Evolutionary conservation across 2,113 vertebrate species (phyloP), one percentile per base, ranked within the genome.

Genomic region (Phaethon lepturus): DNA sequence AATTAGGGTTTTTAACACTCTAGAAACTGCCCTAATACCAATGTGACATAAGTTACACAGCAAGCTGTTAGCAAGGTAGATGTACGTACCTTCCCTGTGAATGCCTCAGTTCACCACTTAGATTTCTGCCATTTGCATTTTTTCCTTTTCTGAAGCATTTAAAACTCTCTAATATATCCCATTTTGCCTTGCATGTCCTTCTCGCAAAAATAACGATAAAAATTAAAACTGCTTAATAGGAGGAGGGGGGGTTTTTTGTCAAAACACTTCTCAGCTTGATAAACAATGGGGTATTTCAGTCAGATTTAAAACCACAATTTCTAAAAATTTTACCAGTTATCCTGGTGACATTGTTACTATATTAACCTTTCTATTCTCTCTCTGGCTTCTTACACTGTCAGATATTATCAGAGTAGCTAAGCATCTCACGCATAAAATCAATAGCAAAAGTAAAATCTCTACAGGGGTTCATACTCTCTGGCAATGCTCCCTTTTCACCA

Each of bases 401-500:
- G 74, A 50, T 92, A 13, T 88, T 63, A 92, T 97, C 85, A 96
- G 75, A 86, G 62, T 76, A 86, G 81, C 93, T 90, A 23, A 93
- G 45, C 95, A 79, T 77, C 85, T 96, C 97, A 90, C 42, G 44
- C 93, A 95, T 93, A 95, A 97, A 95, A 95, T 88, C 96, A 92
- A 93, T 88, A 92, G 81, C 95, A 97, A 92, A 96, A 93, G 90
- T 96, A 90, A 93, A 97, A 93, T 94, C 96, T 94, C 96, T 83
- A 18, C 90, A 85, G 92, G 93, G 80, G 60, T 78, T 96, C 91
- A 20, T 86, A 60, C 64, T 87, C 84, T 85, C 93, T 94, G 90
- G 77, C 90, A 95, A 58, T 94, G 74, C 69, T 96, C 45, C 42
- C 81, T 96, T 91, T 88, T 40, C 77, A 53, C 53, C 50, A 66